phyloP scores from a whole-genome alignment of 1,140 invertebrate genomes.

The Eubasilissa regina region DNA sequence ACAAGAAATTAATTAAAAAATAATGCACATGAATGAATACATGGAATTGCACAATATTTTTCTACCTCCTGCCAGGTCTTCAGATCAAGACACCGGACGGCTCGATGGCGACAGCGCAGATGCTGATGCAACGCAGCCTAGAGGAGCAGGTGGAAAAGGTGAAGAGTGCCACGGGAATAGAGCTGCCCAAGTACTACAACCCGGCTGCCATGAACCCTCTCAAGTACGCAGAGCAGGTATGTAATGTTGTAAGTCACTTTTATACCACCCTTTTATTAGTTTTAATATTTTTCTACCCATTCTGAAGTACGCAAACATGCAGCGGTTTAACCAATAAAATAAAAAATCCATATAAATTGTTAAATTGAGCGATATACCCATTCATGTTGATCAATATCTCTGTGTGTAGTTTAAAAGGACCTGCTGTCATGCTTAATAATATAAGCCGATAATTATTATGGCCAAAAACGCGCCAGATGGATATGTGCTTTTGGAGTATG shows the following conservation, averaged over 20 bases:
- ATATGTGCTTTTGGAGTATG: too few relatives aligned
- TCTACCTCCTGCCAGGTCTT: constrained; percentile 62
- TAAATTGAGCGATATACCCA: too few relatives aligned
- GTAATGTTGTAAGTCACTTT: constrained; percentile 13
- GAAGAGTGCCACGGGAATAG: constrained; percentile 62
- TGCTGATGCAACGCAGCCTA: constrained; percentile 61
- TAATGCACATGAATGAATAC: too few relatives aligned
- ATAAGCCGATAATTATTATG: too few relatives aligned
- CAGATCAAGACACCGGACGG: constrained; percentile 71
- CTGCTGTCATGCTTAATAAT: too few relatives aligned
- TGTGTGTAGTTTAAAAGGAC: too few relatives aligned
- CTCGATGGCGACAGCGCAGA: constrained; percentile 69
- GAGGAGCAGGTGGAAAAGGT: constrained; percentile 64
- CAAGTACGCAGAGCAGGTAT: constrained; percentile 85
- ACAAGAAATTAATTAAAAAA: too few relatives aligned
- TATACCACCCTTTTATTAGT: background rate
- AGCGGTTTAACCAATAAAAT: too few relatives aligned
- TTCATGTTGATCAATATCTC: too few relatives aligned
- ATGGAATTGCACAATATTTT: background rate
- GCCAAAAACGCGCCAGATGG: too few relatives aligned
- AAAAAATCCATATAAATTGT: too few relatives aligned
- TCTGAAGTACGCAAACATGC: too few relatives aligned
- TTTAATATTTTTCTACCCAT: background rate
- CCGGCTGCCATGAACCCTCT: constrained; percentile 85
- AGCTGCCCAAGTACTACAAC: constrained; percentile 85